Base-by-base conservation (phyloP, 2,888 invertebrate species). In the Ptilodon capucinus region DNA sequence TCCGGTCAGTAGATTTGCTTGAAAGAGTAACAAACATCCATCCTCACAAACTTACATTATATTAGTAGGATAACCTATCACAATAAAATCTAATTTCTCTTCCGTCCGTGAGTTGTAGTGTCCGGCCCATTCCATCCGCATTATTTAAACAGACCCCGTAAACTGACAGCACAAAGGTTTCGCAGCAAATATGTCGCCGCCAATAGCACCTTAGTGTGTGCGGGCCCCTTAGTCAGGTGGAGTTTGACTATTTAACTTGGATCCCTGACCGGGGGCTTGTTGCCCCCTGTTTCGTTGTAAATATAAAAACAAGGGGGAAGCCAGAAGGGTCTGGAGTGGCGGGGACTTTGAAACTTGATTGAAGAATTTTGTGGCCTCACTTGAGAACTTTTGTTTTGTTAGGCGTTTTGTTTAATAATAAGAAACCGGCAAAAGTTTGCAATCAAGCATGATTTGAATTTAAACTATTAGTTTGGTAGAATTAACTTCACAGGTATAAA, bases 101-200 rank as follows among this genome's bases (percentile, higher is more conserved):
- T n/a, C n/a, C n/a, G n/a, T n/a, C n/a, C n/a, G n/a, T n/a, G n/a
- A n/a, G n/a, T n/a, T n/a, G n/a, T n/a, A n/a, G n/a, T n/a, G 28
- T 1, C 11, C 11, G 28, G 2, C 4, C 28, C 1, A 28, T 28
- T n/a, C 25, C 25, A 28, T n/a, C 4, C n/a, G 28, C 28, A 28
- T 28, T 28, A 11, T 28, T 11, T 28, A n/a, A 2, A 28, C 28
- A n/a, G n/a, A n/a, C 11, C 28, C 36, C 9, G 30, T 32, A 30
- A 45, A 40, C 18, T 17, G 16, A 17, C 17, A 35, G 11, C 35
- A 17, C 18, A 17, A 35, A 35, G 16, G 17, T 42, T 46, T 48
- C 40, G 40, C 51, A 62, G 69, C 42, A 62, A 67, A 65, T 60
- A 71, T 69, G 68, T 54, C 62, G 44, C 57, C 21, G n/a, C 23